phyloP scores from a whole-genome alignment of 2,888 invertebrate species.

The Slavum lentiscoides region DNA sequence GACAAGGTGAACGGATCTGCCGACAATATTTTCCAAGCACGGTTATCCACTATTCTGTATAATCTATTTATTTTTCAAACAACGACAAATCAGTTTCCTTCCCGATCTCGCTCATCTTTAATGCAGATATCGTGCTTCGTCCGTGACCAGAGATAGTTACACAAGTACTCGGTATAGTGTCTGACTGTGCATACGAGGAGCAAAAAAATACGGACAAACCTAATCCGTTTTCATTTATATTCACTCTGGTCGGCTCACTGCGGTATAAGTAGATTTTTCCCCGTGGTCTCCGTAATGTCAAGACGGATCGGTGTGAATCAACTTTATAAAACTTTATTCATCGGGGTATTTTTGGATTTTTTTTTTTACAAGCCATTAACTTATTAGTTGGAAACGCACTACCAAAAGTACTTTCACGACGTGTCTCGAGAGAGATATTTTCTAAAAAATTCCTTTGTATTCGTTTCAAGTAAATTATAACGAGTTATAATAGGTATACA shows the following conservation, averaged over 20 bases:
- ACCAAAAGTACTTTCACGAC: background rate
- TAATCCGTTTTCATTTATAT: constrained; percentile 50
- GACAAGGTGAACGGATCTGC: no score
- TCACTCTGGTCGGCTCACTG: background rate
- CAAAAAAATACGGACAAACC: background rate
- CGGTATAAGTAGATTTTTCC: background rate
- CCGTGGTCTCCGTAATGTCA: background rate
- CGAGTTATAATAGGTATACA: no score
- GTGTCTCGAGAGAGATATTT: background rate
- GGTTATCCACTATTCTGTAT: no score
- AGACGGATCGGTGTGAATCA: constrained; percentile 33
- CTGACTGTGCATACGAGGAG: no score
- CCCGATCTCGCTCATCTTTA: background rate
- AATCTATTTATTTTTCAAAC: background rate
- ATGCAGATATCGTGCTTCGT: no score
- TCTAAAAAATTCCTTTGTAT: no score
- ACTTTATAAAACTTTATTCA: constrained; percentile 30
- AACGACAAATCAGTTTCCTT: background rate
- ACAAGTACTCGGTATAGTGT: no score
- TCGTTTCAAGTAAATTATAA: no score
- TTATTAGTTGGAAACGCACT: constrained; percentile 5
- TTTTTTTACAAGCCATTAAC: background rate
- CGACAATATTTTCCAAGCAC: no score
- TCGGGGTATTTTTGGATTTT: background rate
- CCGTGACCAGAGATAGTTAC: no score